Base-by-base conservation (phyloP, 1,140 invertebrate species). In the Plectus sambesii region DNA sequence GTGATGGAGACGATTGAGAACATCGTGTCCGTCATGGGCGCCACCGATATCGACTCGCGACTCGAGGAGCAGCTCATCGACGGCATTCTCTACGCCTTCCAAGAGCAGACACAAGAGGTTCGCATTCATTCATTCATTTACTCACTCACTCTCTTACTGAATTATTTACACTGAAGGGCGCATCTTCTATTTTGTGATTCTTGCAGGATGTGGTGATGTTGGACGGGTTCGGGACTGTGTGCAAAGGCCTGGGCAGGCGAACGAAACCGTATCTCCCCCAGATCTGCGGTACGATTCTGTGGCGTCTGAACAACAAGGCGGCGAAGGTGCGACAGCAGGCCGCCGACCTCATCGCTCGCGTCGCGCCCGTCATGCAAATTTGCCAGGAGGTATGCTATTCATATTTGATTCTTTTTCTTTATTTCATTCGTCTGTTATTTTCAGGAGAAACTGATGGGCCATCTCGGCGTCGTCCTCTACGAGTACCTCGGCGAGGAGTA, bases 131-230 rank as follows among this genome's bases (percentile, higher is more conserved):
- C 25, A 46, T 1, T 5, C 22, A 17, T 58, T 26, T 55, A 8
- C 19, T 8, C 24, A 24, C n/a, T n/a, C n/a, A n/a, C n/a, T n/a
- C n/a, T n/a, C n/a, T n/a, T n/a, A n/a, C n/a, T n/a, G n/a, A n/a
- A n/a, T n/a, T n/a, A n/a, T 53, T 15, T n/a, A 4, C 8, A 22
- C 30, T 48, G 29, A 36, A 37, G 9, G 4, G 22, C 33, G 47
- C 22, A 55, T 41, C 5, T 19, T 42, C 25, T 40, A 42, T n/a
- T 3, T 52, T 62, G 70, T 36, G 59, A n/a, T n/a, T n/a, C n/a
- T n/a, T n/a, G n/a, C n/a, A 87, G 81, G 93, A 99, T 74, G 87
- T 94, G n/a, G 92, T 98, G 0, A 97, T 99, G 89, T 74, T 99
- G 36, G 97, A 97, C 74, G 93, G 93, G 23, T 99, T 99, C 69